phyloP scores from a whole-genome alignment of 2,888 invertebrate species.

The Pachymerium ferrugineum region DNA sequence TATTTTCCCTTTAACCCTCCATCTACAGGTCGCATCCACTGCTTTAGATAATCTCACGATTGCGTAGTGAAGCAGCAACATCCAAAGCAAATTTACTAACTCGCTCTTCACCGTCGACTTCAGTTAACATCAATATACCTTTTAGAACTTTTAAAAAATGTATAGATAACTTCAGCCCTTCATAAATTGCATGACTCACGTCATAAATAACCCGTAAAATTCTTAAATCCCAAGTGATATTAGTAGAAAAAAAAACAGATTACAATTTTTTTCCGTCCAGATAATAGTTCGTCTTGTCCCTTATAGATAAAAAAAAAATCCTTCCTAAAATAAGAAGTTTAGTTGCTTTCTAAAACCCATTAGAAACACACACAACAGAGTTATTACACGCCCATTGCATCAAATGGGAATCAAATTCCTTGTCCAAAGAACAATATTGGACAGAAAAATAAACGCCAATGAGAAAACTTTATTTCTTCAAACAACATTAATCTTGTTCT shows the following conservation, averaged over 20 bases:
- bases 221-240: too few relatives aligned
- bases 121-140: not conserved
- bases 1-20: not conserved
- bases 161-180: too few relatives aligned
- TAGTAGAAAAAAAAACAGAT: too few relatives aligned
- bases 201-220: too few relatives aligned
- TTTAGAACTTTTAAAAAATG: too few relatives aligned
- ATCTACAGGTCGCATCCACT: not conserved
- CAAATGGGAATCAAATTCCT: not conserved
- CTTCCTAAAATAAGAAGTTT: too few relatives aligned
- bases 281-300: too few relatives aligned
- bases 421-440: not conserved
- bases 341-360: not conserved
- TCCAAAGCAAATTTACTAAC: not conserved
- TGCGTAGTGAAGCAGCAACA: not conserved
- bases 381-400: conserved; percentile 5
- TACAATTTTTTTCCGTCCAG: too few relatives aligned
- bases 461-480: not conserved
- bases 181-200: not conserved
- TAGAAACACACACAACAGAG: not conserved
- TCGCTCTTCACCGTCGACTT: not conserved
- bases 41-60: not conserved
- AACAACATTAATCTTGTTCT: conserved; percentile 1
- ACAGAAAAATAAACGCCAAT: not conserved
- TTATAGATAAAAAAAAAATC: not conserved